Conservation (phyloP, 2,797 vertebrate genomes). For the Fundulus diaphanus region DNA sequence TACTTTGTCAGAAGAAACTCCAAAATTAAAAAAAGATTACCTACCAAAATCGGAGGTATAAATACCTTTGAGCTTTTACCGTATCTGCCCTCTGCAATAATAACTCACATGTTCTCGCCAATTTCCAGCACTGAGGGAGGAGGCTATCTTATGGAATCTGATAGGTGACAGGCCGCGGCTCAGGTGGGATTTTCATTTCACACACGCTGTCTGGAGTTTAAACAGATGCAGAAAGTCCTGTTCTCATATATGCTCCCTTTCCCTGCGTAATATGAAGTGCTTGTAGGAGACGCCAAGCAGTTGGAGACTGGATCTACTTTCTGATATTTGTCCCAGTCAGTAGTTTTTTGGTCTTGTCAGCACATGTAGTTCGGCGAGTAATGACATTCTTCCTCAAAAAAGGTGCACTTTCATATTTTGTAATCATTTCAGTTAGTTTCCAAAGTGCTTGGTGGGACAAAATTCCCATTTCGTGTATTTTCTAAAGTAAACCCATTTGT, state of each 20-base stretch:
- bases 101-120: constrained; percentile 31
- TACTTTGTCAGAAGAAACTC: too few relatives aligned
- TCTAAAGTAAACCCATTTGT: background rate
- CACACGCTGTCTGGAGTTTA: background rate
- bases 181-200: constrained; percentile 15
- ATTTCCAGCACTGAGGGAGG: constrained; percentile 30
- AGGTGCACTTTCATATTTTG: background rate
- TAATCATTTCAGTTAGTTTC: background rate
- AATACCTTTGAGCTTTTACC: background rate
- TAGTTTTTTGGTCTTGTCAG: background rate
- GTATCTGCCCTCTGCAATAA: constrained; percentile 27
- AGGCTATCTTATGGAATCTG: constrained; percentile 54
- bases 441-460: too few relatives aligned
- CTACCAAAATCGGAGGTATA: background rate
- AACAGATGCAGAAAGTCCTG: background rate
- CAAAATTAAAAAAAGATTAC: too few relatives aligned
- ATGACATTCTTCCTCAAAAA: background rate
- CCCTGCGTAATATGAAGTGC: constrained; percentile 1
- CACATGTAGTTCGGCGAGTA: background rate
- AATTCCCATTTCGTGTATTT: background rate
- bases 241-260: background rate
- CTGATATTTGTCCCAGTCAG: too few relatives aligned
- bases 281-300: background rate
- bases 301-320: too few relatives aligned
- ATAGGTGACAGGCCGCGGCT: constrained; percentile 57